Evolutionary conservation across 2,113 vertebrate species (phyloP).

Genomic region (Propithecus coquereli): DNA sequence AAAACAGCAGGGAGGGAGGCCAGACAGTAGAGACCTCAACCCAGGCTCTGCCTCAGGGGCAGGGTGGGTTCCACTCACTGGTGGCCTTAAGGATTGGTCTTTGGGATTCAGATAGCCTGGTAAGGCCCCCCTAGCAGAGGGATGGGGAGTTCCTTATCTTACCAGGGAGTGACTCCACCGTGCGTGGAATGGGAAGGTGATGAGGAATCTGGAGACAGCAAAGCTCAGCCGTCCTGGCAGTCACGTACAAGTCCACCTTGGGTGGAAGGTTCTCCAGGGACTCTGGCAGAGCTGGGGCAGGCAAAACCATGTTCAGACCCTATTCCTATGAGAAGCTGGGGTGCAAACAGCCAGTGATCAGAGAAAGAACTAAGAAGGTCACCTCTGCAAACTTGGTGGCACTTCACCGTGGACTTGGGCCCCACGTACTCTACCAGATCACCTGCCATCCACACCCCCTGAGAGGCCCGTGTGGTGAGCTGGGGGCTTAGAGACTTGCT

Average conservation of each 20-base stretch:
- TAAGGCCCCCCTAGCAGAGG: neutral
- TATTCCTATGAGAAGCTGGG: neutral
- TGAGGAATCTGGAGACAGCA: neutral
- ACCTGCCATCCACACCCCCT: rapidly evolving
- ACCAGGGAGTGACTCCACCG: neutral
- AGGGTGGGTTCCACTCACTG: neutral
- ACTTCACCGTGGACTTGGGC: neutral
- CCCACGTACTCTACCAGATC: too few relatives aligned
- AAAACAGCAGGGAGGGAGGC: neutral
- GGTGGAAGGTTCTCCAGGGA: neutral
- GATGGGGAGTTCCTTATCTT: neutral
- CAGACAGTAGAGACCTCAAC: too few relatives aligned
- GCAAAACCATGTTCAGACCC: neutral
- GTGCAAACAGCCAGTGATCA: neutral
- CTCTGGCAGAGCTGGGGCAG: neutral
- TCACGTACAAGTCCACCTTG: too few relatives aligned
- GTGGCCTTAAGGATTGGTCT: neutral
- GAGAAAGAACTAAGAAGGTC: neutral
- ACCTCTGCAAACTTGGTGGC: neutral
- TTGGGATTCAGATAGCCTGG: neutral
- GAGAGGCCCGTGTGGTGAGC: rapidly evolving
- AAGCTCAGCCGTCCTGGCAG: rapidly evolving
- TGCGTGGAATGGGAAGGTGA: neutral
- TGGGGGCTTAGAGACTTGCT: neutral
- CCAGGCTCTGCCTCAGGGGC: neutral